Evolutionary conservation across 1,140 invertebrate genomes (phyloP).

Genomic region (Scaptomyza graminum): DNA sequence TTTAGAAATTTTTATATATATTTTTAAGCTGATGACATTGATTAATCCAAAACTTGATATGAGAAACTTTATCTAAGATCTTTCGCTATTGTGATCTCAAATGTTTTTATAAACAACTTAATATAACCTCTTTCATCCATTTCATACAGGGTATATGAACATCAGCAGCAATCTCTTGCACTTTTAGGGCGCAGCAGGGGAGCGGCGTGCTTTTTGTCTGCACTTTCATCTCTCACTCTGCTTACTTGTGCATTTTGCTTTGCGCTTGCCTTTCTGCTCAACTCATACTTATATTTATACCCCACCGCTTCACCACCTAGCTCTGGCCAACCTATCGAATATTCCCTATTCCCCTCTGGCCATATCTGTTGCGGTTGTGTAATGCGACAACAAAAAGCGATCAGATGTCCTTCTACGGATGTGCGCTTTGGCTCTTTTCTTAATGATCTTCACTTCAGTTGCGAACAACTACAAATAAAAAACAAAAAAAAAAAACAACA

Average conservation of each 20-base stretch:
- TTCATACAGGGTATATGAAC: not conserved
- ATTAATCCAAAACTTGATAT: too few species aligned
- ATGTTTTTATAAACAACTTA: not conserved
- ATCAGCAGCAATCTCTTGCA: slow-evolving; percentile 27
- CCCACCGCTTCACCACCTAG: not conserved
- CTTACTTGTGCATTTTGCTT: slow-evolving; percentile 35
- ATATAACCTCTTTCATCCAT: not conserved
- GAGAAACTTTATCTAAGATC: too few species aligned
- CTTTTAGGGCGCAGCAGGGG: slow-evolving; percentile 45
- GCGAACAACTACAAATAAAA: slow-evolving; percentile 13
- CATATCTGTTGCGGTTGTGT: slow-evolving; percentile 57
- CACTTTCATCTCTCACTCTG: slow-evolving; percentile 67
- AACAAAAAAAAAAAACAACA: too few species aligned
- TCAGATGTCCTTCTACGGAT: slow-evolving; percentile 84
- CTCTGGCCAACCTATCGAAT: not conserved
- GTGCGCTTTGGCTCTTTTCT: slow-evolving; percentile 64
- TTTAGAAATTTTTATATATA: too few species aligned
- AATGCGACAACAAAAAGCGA: slow-evolving; percentile 73
- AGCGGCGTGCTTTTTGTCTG: slow-evolving; percentile 64
- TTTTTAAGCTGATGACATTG: too few species aligned
- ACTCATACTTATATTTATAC: slow-evolving; percentile 27
- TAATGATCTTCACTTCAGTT: slow-evolving; percentile 70
- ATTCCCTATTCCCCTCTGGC: slow-evolving; percentile 12
- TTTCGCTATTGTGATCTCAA: too few species aligned
- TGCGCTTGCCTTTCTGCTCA: slow-evolving; percentile 24